These are phyloP conservation scores for Prosopocoilus inquinatus DNA, from an alignment of 2,888 invertebrate species.

Conservation along the genomic window DNA sequence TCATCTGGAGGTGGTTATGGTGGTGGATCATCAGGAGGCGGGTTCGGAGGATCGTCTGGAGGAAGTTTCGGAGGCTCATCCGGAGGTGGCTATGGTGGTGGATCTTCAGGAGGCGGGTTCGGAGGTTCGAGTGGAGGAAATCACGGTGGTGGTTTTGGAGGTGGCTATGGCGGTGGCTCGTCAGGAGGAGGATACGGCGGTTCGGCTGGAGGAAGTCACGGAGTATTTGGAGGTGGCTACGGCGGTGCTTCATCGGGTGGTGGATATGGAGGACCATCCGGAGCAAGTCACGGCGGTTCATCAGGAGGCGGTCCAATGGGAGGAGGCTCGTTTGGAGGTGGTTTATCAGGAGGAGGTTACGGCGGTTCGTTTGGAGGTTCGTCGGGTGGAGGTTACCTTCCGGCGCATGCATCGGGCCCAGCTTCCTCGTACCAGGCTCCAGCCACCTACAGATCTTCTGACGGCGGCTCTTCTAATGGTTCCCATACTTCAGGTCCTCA, in stretches of 20 bases:
- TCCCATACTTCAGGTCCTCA: constrained; percentile 2
- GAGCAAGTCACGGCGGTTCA: neutral
- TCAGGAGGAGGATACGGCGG: neutral
- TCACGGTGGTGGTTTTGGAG: neutral
- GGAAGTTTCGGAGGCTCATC: neutral
- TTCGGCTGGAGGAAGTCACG: neutral
- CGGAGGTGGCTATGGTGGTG: neutral
- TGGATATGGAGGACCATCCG: neutral
- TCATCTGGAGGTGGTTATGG: neutral
- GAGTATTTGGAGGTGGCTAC: neutral
- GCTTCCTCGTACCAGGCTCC: constrained; percentile 24
- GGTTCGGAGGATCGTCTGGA: neutral
- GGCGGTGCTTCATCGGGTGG: neutral
- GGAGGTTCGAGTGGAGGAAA: neutral
- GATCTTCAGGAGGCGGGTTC: neutral
- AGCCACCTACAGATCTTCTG: constrained; percentile 33
- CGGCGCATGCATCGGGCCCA: neutral
- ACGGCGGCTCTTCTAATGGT: constrained; percentile 18
- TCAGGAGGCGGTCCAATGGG: neutral
- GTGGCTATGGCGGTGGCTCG: neutral
- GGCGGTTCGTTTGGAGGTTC: neutral
- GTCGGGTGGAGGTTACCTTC: neutral
- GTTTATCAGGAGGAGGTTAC: neutral
- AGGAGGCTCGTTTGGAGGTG: neutral
- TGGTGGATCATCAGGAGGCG: constrained; percentile 1